Percentiles rank a stretch among this genome's conserved stretches.
phyloP scores from a whole-genome alignment of 2,888 invertebrate species.

The Luperina testacea region DNA sequence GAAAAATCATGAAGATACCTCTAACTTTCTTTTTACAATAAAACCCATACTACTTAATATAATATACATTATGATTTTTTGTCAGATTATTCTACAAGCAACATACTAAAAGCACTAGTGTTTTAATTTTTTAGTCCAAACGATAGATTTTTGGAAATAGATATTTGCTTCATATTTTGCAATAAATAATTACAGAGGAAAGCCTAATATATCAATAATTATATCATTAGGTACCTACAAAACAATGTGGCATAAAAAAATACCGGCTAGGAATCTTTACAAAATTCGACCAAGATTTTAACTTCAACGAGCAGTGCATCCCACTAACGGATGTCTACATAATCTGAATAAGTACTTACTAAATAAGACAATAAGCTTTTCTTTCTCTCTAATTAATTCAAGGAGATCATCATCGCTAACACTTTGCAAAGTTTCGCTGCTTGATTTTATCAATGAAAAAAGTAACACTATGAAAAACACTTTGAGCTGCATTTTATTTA shows the following conservation, averaged over 20 bases:
- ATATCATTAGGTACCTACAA: neutral
- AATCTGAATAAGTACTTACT: conserved; percentile 90
- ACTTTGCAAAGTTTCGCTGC: conserved; percentile 88
- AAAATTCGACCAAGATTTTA: neutral
- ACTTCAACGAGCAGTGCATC: neutral
- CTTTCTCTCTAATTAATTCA: conserved; percentile 93
- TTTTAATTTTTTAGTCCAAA: too few relatives aligned
- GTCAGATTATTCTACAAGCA: too few relatives aligned
- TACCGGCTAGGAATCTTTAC: conserved; percentile 24
- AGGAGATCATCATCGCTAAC: conserved; percentile 95
- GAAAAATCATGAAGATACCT: too few relatives aligned
- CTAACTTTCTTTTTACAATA: too few relatives aligned
- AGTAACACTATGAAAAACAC: conserved; percentile 58
- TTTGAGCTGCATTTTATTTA: conserved; percentile 71
- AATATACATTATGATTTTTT: too few relatives aligned
- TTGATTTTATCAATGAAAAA: conserved; percentile 68
- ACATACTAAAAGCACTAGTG: too few relatives aligned
- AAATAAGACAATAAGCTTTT: conserved; percentile 95
- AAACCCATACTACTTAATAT: too few relatives aligned
- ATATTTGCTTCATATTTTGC: too few relatives aligned
- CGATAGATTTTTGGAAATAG: too few relatives aligned
- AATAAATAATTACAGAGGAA: neutral
- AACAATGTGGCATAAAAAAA: conserved; percentile 24
- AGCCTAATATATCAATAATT: neutral
- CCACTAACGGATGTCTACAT: neutral